Evolutionary conservation across 2,797 vertebrate species (phyloP), one percentile per base, ranked within the genome.

Genomic region (Characodon lateralis): DNA sequence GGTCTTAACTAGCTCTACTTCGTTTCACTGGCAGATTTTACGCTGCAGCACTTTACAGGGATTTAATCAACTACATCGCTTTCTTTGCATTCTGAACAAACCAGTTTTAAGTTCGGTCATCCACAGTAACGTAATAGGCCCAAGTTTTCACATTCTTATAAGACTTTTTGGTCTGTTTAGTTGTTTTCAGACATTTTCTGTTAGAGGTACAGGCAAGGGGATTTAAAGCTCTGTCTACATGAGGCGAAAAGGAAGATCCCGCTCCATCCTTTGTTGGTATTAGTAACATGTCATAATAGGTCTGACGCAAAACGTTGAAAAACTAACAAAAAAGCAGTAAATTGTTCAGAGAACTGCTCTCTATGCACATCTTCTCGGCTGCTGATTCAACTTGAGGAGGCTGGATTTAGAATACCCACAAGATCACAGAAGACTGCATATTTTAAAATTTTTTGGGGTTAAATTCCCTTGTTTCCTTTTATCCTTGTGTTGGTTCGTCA

Each of bases 41-140:
- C 84, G 85, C 88, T 85, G 81, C 58, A 82, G 92, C 90, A 91
- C 92, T 93, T 92, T 93, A 91, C 87, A 85, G 78, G 0, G 50
- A 14, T 79, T 78, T 5, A 73, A 75, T 61, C n/a, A 83, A 74
- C 56, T 79, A 74, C 56, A 69, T 55, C 3, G 13, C 61, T 72
- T 50, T 79, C 50, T 80, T 58, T 65, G 73, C 71, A 76, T 72
- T 78, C 66, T 72, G 13, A 79, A 76, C 24, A 74, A 87, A 81
- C 81, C 65, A 31, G 26, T 68, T 78, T 77, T 20, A 41, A 55
- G 22, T 66, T 74, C 10, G 55, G 35, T n/a, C 48, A 72, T 46
- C 68, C 59, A 58, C 66, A 65, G 26, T 16, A 73, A 48, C 59
- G n/a, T 63, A 74, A n/a, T 24, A 51, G 74, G 26, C 75, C 4